Evolutionary conservation across 2,797 vertebrate species (phyloP), one percentile per base, ranked within the genome.

Genomic region (Cossypha niveicapilla): DNA sequence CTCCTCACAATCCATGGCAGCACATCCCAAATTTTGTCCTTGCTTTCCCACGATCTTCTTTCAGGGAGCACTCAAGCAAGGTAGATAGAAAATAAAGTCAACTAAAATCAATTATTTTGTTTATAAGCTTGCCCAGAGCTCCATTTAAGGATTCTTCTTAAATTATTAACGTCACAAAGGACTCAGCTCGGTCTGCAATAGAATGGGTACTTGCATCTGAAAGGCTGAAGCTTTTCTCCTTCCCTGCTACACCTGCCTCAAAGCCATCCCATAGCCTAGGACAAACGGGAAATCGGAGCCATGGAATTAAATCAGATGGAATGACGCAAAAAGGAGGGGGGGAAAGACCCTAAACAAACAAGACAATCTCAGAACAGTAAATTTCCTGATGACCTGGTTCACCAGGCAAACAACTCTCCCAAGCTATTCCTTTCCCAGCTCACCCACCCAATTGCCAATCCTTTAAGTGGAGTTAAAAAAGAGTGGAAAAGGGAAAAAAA

Each of bases 401-500:
- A 8, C 17, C 6, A 90, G 39, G 68, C 60, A 86, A 81, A 41
- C 25, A 56, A 6, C n/a, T 77, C 58, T 68, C 30, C 1, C 3
- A 37, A 15, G 24, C n/a, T 42, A 13, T 10, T 42, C 5, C 6
- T 44, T 42, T 79, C n/a, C 32, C 56, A 47, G 63, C 34, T 67
- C 28, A 48, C 14, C 27, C 0, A 0, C 27, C 23, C 24, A 34
- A 34, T 34, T 34, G 11, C 19, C 30, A 63, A 44, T 42, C 50
- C 54, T 19, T 27, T 21, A 21, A 74, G 23, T 1, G 0, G 3
- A 0, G 47, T 25, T 68, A 34, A 22, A 65, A 60, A 8, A 28
- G 13, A 74, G 15, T 0, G 5, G 23, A 14, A 75, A 7, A 3
- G 1, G 4, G 8, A 21, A 10, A 19, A 39, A 39, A 39, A 39